Percentiles rank a stretch among this genome's conserved stretches.
Conservation (phyloP, 2,113 vertebrate genomes). For the Vicugna pacos region DNA sequence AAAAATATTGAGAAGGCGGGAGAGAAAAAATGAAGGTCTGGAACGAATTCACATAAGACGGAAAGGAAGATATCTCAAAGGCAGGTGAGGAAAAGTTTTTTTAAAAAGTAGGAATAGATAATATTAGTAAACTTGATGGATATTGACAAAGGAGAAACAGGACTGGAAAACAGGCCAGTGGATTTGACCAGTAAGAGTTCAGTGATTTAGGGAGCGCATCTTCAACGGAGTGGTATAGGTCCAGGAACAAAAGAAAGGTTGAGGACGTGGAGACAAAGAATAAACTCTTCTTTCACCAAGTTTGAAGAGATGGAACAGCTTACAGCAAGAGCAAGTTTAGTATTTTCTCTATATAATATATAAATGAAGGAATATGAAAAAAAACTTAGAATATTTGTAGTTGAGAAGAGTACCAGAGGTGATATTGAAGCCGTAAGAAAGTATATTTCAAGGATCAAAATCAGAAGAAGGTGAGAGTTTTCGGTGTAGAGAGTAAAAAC, state of each 20-base stretch:
- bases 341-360: neutral
- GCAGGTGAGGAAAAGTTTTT: neutral
- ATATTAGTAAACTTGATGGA: neutral
- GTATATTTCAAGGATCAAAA: neutral
- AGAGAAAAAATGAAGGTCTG: neutral
- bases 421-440: neutral
- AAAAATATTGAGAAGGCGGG: neutral
- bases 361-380: neutral
- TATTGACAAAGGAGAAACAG: neutral
- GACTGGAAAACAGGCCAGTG: neutral
- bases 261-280: neutral
- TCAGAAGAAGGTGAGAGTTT: neutral
- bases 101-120: neutral
- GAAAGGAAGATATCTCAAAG: neutral
- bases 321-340: neutral
- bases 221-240: neutral
- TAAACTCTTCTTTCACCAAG: neutral
- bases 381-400: neutral
- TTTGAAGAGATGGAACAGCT: neutral
- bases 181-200: neutral
- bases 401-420: neutral
- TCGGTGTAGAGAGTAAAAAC: neutral
- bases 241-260: neutral
- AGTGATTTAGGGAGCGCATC: neutral
- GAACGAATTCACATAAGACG: neutral